phyloP scores from a whole-genome alignment of 2,888 invertebrate genomes.

The Melipona bicolor region DNA sequence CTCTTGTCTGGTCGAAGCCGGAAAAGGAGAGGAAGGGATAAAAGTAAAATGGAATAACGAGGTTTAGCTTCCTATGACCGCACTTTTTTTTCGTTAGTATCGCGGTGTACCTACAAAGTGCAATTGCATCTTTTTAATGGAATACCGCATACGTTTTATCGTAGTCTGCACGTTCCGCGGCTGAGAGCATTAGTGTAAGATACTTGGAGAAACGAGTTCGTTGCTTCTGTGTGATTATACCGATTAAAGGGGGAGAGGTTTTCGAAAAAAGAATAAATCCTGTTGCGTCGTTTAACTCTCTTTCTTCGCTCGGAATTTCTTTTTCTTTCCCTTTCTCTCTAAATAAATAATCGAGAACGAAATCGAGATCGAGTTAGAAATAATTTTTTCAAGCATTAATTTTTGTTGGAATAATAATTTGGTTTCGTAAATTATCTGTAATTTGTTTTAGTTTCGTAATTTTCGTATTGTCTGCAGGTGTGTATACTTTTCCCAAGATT shows the following conservation, averaged over 20 bases:
- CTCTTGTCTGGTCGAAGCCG: constrained; percentile 1
- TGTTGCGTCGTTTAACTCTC: constrained; percentile 1
- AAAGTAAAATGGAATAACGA: constrained; percentile 27
- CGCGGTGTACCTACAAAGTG: constrained; percentile 5
- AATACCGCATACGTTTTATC: constrained; percentile 8
- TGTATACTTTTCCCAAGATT: no score
- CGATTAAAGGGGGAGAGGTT: background rate
- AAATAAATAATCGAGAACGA: background rate
- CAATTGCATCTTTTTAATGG: constrained; percentile 35
- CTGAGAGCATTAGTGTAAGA: constrained; percentile 1
- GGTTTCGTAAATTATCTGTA: background rate
- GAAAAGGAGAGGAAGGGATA: background rate
- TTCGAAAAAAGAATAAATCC: constrained; percentile 1
- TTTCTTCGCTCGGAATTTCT: background rate
- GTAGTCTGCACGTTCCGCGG: background rate
- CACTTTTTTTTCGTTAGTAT: constrained; percentile 17
- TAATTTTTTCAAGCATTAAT: background rate
- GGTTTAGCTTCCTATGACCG: constrained; percentile 29
- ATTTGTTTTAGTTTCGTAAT: background rate
- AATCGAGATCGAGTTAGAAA: background rate
- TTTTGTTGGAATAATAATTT: background rate
- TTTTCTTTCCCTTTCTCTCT: background rate
- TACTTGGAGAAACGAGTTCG: constrained; percentile 1
- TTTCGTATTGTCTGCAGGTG: background rate
- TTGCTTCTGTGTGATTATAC: constrained; percentile 1